Base-by-base conservation (phyloP, 2,888 invertebrate species). In the Teleiodes luculella region DNA sequence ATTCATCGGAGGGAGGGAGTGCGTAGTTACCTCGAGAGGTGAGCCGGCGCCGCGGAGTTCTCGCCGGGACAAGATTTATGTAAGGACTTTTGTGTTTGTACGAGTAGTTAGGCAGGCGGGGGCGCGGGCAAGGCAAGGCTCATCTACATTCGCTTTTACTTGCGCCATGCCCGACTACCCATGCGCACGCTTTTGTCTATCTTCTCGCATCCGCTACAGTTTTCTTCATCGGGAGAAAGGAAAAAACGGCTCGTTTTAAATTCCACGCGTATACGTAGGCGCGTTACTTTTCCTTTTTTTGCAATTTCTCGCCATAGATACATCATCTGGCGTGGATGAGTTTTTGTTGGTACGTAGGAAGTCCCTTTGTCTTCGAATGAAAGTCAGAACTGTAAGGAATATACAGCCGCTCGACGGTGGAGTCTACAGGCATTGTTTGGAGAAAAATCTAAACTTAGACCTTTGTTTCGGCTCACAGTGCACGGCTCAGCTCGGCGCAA, bases 1-100 rank as follows among this genome's bases (percentile, higher is more conserved):
- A 82, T 77, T 73, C 70, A 76, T 74, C 67, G 70, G 74, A 68
- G 70, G 69, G 72, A 64, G 72, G 70, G 68, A 71, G 73, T 76
- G 74, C 76, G 80, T 78, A 74, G 75, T 74, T 74, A 81, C 78
- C 78, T 78, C 61, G 59, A 60, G 73, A 84, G 84, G 83, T 80
- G 77, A 81, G 74, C 60, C 70, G 78, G 78, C 80, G 78, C 78
- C 80, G 72, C 70, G 70, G 78, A 81, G 78, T 78, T 80, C 70
- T 73, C 79, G 71, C 74, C 68, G 76, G 75, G 83, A 83, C 81
- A 87, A 89, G 88, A 90, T 90, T 89, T 89, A 89, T 89, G 86
- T 83, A 80, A 82, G 83, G 86, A 90, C 85, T 89, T 88, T 87
- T 85, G 83, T 87, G 84, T 89, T 89, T 87, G 83, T 80, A 82